Base-by-base conservation (phyloP, 1,140 invertebrate species). In the Zaprionus davidi region DNA sequence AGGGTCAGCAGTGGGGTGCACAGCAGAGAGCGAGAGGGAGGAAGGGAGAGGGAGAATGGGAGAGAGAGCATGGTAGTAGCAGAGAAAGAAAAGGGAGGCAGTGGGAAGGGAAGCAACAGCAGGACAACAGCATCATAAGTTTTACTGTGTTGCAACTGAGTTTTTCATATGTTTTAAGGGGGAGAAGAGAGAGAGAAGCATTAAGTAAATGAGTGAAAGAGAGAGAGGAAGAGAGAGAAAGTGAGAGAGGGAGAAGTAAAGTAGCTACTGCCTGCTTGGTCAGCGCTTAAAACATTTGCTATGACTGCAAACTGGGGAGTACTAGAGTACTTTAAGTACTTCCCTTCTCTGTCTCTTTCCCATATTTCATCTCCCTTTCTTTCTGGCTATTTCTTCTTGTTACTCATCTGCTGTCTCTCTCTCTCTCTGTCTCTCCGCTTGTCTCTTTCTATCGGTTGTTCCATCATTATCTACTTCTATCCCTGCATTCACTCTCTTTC, bases 161-260 rank as follows among this genome's bases (percentile, higher is more conserved):
- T 46, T 46, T 46, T 46, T 46, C 41, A 46, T 46, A 46, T 9
- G 41, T 17, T 46, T 46, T 46, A n/a, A 46, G 20, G 11, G 46
- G 11, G 4, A 22, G 1, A 13, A 24, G 20, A 15, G 2, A 5
- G 20, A 51, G 22, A 5, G 20, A 22, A 49, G 17, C 5, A 41
- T n/a, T 24, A 51, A 24, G 22, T 11, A 22, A 51, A 51, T 20
- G 22, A 24, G 5, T 13, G 13, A 0, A 5, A 46, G 12, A 26
- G 6, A 31, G 6, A 17, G 26, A 17, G 13, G 9, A 15, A 55
- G 5, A 12, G 13, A 9, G 13, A 26, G 24, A 55, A 3, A 26
- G 2, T 0, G 51, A 12, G 22, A 2, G 6, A 12, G 22, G 5
- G 15, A 51, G 20, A 22, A 51, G 46, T 1, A 24, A 56, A 66